A percentile compares a stretch with the other conserved stretches of the same genome.
These are phyloP conservation scores for Psylliodes chrysocephalus DNA, from an alignment of 2,888 invertebrate species.

Conservation along the genomic window DNA sequence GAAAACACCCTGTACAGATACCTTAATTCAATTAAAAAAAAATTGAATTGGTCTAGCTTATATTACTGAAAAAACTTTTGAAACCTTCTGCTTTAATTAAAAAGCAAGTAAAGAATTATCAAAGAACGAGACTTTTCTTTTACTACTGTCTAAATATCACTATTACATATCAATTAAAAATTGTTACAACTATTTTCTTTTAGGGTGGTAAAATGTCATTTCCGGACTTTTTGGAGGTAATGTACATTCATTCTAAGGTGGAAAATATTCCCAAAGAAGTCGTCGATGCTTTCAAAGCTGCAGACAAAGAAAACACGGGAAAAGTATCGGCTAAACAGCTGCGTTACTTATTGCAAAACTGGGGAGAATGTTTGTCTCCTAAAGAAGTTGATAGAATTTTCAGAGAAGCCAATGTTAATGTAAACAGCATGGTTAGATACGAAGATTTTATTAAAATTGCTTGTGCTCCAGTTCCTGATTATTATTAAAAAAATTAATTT, in stretches of 20 bases:
- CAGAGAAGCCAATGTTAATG: slow-evolving; percentile 87
- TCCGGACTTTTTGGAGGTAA: slow-evolving; percentile 93
- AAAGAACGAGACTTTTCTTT: no score
- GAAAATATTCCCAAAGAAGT: slow-evolving; percentile 87
- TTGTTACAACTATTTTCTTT: no score
- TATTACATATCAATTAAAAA: no score
- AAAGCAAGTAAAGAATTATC: no score
- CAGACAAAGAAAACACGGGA: slow-evolving; percentile 78
- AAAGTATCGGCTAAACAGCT: slow-evolving; percentile 85
- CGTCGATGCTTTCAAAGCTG: slow-evolving; percentile 90
- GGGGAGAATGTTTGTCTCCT: slow-evolving; percentile 88
- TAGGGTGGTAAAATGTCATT: slow-evolving; percentile 91
- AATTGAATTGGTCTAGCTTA: no score
- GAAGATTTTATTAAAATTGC: slow-evolving; percentile 93
- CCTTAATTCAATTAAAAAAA: no score
- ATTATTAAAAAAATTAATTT: slow-evolving; percentile 71
- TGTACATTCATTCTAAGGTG: slow-evolving; percentile 89
- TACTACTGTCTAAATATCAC: no score
- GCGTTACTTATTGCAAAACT: slow-evolving; percentile 85
- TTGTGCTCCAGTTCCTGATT: slow-evolving; percentile 92
- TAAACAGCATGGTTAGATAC: slow-evolving; percentile 83
- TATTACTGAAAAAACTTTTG: no score
- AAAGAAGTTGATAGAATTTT: slow-evolving; percentile 89
- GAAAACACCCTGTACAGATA: no score
- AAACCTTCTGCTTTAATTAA: no score